Evolutionary conservation across 2,113 vertebrate species (phyloP), one percentile per base, ranked within the genome.

Genomic region (Xiphorhynchus elegans): DNA sequence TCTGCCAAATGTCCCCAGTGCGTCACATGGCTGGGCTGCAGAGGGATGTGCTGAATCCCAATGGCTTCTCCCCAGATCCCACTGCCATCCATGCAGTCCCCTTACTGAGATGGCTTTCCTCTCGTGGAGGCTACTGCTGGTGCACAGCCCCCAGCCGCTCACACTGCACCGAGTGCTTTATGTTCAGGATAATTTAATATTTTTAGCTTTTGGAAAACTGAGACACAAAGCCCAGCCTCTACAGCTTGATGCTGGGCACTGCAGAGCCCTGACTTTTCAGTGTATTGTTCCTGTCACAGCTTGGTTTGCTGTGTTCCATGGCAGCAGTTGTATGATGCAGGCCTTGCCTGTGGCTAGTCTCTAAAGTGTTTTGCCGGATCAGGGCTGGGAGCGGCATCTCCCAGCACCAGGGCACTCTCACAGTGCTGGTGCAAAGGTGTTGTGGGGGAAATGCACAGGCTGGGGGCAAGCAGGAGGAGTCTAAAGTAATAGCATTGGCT

Each of bases 351-450:
- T 13, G 52, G 25, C 23, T 40, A 16, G 11, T n/a, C 55, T 53
- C 53, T 40, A 67, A 72, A 58, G 33, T 8, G 3, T 47, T 58
- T 93, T 24, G 20, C 46, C 12, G 13, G 70, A 44, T 33, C 5
- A 9, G 50, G 55, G 46, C 35, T 67, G 87, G 53, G 56, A 79
- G 49, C 47, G 64, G 26, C 5, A 0, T 26, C 78, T 75, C 44
- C 44, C 33, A 35, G 4, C 11, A 5, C 12, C 5, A 2, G 20
- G n/a, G 29, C 1, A 4, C 0, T 0, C 20, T 37, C 37, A 16
- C 3, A 4, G 25, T 11, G 37, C 10, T 2, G 28, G 39, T 26
- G 49, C 14, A 6, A 37, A 18, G 56, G 35, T 23, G 56, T 46
- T 13, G 1, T 25, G 29, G 53, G 13, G 31, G 29, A 84, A 69